These are phyloP conservation scores for Dysidea cf. avara DNA, from an alignment of 37 sponge, comb jelly and placozoan species.

Conservation along the genomic window DNA sequence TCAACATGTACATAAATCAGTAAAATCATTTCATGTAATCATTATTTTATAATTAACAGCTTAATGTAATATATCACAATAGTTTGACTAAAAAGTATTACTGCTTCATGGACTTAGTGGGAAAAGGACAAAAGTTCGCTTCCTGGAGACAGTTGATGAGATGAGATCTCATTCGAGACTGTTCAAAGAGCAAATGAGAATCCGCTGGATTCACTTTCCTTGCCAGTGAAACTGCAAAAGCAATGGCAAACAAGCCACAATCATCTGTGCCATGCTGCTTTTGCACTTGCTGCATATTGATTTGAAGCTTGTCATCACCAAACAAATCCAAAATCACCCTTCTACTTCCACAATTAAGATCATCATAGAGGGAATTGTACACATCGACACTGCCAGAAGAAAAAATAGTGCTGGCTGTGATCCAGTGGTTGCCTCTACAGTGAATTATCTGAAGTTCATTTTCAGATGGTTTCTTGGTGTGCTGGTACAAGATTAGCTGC, in stretches of 20 bases:
- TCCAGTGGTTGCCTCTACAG: too few relatives aligned
- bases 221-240: conserved; percentile 1
- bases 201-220: neutral
- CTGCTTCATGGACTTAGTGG: too few relatives aligned
- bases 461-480: too few relatives aligned
- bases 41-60: too few relatives aligned
- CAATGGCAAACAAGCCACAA: conserved; percentile 30
- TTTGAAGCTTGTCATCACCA: neutral
- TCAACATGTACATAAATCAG: too few relatives aligned
- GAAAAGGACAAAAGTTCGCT: neutral
- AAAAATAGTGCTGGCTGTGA: too few relatives aligned
- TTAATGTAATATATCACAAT: too few relatives aligned
- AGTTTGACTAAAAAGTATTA: too few relatives aligned
- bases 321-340: conserved; percentile 2
- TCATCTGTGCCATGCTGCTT: conserved; percentile 18
- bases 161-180: conserved; percentile 16
- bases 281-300: conserved; percentile 10
- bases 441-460: too few relatives aligned
- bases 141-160: conserved; percentile 1
- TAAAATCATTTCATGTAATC: too few relatives aligned
- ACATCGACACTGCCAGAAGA: too few relatives aligned
- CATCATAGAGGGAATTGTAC: neutral
- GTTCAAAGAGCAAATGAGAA: neutral
- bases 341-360: neutral
- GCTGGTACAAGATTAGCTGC: too few relatives aligned